phyloP scores from a whole-genome alignment of 2,113 vertebrate species.

The Cavia aperea region DNA sequence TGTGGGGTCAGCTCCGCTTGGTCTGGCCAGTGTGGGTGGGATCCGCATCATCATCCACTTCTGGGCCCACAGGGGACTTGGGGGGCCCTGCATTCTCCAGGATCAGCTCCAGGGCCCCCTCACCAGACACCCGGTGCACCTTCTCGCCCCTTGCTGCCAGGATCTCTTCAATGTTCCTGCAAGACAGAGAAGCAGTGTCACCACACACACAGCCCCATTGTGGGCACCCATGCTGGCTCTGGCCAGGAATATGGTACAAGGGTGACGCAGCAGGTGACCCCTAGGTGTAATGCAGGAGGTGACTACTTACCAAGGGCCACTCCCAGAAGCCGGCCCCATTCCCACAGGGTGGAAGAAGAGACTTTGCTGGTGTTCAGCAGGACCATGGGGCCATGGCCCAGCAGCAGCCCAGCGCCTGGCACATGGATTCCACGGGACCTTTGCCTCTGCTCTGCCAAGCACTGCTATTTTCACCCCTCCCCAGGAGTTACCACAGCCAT shows the following conservation, averaged over 20 bases:
- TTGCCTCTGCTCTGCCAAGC: background rate
- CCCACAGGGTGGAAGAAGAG: accelerated
- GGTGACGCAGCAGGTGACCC: background rate
- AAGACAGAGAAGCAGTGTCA: background rate
- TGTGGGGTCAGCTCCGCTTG: background rate
- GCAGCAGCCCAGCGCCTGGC: background rate
- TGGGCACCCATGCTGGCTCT: background rate
- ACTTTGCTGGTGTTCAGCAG: background rate
- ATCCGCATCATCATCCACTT: background rate
- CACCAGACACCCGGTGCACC: constrained; percentile 78
- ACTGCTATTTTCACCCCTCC: accelerated
- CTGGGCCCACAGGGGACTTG: accelerated
- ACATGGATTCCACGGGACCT: accelerated
- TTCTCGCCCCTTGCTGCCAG: constrained; percentile 90
- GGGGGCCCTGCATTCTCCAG: constrained; percentile 56
- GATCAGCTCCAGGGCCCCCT: constrained; percentile 82
- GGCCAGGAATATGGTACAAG: background rate
- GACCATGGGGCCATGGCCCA: background rate
- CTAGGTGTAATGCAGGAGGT: background rate
- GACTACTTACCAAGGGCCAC: background rate
- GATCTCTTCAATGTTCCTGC: constrained; percentile 96
- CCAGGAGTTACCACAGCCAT: background rate
- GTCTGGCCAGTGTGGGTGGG: background rate
- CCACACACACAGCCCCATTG: accelerated
- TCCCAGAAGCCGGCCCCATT: background rate